Conservation (phyloP, 2,797 vertebrate genomes). For the Cirrhinus mrigala region DNA sequence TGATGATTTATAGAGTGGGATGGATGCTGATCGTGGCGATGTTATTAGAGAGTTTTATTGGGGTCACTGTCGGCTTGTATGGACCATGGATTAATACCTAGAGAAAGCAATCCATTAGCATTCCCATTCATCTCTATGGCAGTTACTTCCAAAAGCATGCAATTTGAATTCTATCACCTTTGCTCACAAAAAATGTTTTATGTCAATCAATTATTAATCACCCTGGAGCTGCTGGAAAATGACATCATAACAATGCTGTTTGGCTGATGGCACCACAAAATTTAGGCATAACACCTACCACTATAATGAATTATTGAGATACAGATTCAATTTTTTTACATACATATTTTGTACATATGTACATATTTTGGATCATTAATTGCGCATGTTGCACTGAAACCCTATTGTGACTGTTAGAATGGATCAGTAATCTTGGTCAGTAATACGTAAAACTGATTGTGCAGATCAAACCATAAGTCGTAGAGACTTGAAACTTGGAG, state of each 20-base stretch:
- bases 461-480: no score
- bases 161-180: neutral
- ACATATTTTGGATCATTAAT: neutral
- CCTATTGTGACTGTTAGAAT: no score
- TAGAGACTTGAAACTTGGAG: no score
- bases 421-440: no score
- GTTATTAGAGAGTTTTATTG: neutral
- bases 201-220: neutral
- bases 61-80: neutral
- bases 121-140: neutral
- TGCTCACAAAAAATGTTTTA: neutral
- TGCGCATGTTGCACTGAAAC: no score
- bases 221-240: neutral
- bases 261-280: neutral
- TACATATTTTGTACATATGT: neutral
- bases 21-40: conserved; percentile 15
- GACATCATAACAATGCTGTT: neutral
- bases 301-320: neutral
- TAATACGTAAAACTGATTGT: no score
- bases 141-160: neutral
- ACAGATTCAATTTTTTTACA: no score
- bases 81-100: neutral
- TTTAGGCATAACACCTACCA: neutral
- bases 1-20: conserved; percentile 16
- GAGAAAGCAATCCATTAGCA: neutral